A percentile compares a stretch with the other conserved stretches of the same genome.
phyloP scores from a whole-genome alignment of 37 sponge, comb jelly and placozoan genomes.

The Spongilla lacustris region DNA sequence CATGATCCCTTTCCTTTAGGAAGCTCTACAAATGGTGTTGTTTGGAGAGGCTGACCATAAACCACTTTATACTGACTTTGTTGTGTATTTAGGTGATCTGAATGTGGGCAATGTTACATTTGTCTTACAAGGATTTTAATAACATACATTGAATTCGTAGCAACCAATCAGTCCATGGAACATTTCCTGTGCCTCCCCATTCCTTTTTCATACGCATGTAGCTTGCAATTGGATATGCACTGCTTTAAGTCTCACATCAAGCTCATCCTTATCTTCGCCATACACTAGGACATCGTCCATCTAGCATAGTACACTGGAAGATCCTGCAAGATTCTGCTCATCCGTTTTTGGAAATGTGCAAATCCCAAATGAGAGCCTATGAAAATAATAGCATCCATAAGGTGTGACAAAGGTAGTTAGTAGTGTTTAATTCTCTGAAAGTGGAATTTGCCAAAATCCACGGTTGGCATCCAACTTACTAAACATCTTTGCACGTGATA shows the following conservation, averaged over 20 bases:
- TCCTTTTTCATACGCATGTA: too few species aligned
- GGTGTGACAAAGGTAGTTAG: conserved; percentile 25
- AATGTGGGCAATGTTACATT: too few species aligned
- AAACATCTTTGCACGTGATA: conserved; percentile 14
- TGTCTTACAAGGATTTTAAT: too few species aligned
- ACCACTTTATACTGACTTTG: too few species aligned
- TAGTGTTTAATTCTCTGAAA: background rate
- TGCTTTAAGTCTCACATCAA: conserved; percentile 12
- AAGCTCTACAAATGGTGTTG: too few species aligned
- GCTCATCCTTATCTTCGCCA: conserved; percentile 12
- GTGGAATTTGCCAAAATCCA: conserved; percentile 22
- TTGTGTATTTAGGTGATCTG: too few species aligned
- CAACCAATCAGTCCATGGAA: too few species aligned
- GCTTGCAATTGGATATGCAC: too few species aligned
- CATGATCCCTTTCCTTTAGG: too few species aligned
- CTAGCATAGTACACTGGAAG: background rate
- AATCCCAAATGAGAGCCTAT: conserved; percentile 13
- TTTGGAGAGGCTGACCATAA: too few species aligned
- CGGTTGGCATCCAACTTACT: conserved; percentile 27
- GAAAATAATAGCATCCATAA: conserved; percentile 12
- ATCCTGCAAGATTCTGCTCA: conserved; percentile 8
- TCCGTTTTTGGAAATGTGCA: conserved; percentile 19
- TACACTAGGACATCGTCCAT: conserved; percentile 21
- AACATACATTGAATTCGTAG: too few species aligned
- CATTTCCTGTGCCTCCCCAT: too few species aligned